A percentile compares a stretch with the other conserved stretches of the same genome.
Evolutionary conservation across 1,140 invertebrate genomes (phyloP).

Genomic region (Rhizoglyphus robini): DNA sequence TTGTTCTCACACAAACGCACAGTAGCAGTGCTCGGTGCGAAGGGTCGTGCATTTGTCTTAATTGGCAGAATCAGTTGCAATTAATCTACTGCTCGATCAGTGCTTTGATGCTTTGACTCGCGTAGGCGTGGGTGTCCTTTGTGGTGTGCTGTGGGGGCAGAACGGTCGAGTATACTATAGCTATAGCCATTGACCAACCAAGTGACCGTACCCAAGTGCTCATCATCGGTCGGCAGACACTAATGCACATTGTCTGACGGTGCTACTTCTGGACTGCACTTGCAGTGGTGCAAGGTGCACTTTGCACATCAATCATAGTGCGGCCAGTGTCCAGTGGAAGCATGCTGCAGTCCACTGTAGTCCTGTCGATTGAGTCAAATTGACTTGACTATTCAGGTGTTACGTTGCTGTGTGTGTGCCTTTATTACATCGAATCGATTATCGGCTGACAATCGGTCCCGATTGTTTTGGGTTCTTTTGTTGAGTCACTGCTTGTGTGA

Average conservation of each 20-base stretch:
- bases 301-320: neutral
- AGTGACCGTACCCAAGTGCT: neutral
- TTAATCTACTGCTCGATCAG: conserved; percentile 7
- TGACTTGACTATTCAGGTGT: conserved; percentile 7
- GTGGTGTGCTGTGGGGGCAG: neutral
- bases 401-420: neutral
- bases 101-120: neutral
- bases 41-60: neutral
- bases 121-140: neutral
- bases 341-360: neutral
- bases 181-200: neutral
- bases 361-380: neutral
- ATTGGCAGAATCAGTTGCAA: conserved; percentile 3
- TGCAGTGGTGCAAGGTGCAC: too few relatives aligned
- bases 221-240: neutral
- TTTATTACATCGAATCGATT: conserved; percentile 5
- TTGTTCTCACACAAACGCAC: too few relatives aligned
- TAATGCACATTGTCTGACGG: neutral
- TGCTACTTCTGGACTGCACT: neutral
- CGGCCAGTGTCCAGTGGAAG: neutral
- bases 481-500: neutral
- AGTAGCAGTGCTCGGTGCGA: too few relatives aligned
- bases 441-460: neutral
- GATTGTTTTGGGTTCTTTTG: neutral
- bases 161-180: too few relatives aligned